Evolutionary conservation across 1,140 invertebrate species (phyloP).

Genomic region (Drosophila cardini): DNA sequence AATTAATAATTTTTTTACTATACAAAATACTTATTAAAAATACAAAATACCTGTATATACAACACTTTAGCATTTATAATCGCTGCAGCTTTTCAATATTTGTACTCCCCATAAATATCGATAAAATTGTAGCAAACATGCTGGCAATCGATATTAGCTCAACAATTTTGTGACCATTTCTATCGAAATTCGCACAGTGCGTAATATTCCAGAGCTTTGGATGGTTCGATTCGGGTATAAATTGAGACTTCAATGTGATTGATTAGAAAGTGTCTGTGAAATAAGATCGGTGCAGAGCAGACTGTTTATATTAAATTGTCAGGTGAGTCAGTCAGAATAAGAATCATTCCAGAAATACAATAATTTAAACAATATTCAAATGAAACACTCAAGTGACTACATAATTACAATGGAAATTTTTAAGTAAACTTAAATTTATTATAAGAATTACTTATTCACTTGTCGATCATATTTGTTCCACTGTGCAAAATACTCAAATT

Average conservation of each 20-base stretch:
- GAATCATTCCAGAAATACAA: background rate
- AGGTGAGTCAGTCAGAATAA: constrained; percentile 6
- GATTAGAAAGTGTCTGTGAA: constrained; percentile 3
- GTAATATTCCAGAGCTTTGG: background rate
- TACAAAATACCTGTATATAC: too few relatives aligned
- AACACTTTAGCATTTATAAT: too few relatives aligned
- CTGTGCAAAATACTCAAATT: background rate
- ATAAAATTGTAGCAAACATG: background rate
- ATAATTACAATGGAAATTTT: background rate
- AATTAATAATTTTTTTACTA: too few relatives aligned
- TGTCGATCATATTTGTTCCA: background rate
- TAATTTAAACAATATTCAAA: too few relatives aligned
- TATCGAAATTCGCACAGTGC: background rate
- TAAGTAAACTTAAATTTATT: background rate
- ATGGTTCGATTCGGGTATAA: background rate
- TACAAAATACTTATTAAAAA: too few relatives aligned
- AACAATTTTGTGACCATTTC: background rate
- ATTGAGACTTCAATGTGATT: background rate
- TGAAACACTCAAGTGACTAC: too few relatives aligned
- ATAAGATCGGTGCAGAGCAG: background rate
- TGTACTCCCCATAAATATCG: background rate
- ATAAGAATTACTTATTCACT: background rate
- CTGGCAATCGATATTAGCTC: background rate
- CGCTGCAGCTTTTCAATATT: too few relatives aligned
- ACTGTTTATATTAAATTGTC: background rate